Conservation (phyloP, 2,113 vertebrate genomes). For the Corythornis vintsioides region DNA sequence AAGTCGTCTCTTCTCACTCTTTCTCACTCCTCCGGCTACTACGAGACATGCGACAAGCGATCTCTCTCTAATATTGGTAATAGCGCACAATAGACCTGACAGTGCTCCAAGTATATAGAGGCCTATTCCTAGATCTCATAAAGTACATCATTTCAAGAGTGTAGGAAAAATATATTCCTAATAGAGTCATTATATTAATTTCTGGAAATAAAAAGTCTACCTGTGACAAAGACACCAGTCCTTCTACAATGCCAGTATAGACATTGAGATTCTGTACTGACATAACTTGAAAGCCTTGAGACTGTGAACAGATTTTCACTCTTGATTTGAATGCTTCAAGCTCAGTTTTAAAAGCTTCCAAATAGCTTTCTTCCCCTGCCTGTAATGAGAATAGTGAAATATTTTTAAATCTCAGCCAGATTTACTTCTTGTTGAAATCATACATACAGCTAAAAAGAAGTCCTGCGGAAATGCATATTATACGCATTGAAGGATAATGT, state of each 20-base stretch:
- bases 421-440: not conserved
- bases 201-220: constrained; percentile 71
- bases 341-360: constrained; percentile 85
- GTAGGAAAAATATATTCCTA: not conserved
- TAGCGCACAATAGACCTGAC: not conserved
- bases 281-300: constrained; percentile 65
- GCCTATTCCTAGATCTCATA: not conserved
- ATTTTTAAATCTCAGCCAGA: not conserved
- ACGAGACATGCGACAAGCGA: no score
- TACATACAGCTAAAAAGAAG: not conserved
- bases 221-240: constrained; percentile 78
- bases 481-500: not conserved
- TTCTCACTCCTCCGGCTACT: no score
- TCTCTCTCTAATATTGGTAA: not conserved
- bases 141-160: not conserved
- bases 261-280: constrained; percentile 64
- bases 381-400: constrained; percentile 55
- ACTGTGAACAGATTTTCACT: constrained; percentile 82
- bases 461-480: not conserved
- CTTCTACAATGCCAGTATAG: constrained; percentile 76
- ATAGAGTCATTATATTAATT: not conserved
- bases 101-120: not conserved
- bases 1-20: no score
- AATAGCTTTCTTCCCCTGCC: constrained; percentile 86
- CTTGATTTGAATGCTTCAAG: constrained; percentile 88